Base-by-base conservation (phyloP, 2,113 vertebrate genomes). In the Tragelaphus imberbis region DNA sequence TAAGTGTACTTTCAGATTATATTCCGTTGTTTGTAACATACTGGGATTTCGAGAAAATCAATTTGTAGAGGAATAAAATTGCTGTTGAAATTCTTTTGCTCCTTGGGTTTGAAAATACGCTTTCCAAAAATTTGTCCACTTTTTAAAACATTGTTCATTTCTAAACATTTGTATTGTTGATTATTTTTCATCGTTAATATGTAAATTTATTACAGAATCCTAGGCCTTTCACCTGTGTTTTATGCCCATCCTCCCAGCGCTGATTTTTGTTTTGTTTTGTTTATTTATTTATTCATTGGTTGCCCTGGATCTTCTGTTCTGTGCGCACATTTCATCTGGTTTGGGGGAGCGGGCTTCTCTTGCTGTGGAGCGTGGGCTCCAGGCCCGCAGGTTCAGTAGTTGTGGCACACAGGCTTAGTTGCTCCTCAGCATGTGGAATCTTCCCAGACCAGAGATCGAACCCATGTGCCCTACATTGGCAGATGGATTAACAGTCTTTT, bases 1-100 rank as follows among this genome's bases (percentile, higher is more conserved):
- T 99, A 94, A 98, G 99, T 97, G 12, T 40, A 14, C 97, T 97
- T 98, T 97, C 58, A 75, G 9, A 53, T 94, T 44, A 89, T 3
- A 17, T 61, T 96, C 9, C 0, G 0, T 28, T 68, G 5, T 85
- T 96, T 96, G 68, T 91, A 88, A 88, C 6, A 58, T 55, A 27
- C 5, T 94, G 8, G 11, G 27, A 77, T 94, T 77, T 25, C 0
- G 1, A 28, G 19, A 89, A 14, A 17, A 71, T 56, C 36, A 5
- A 1, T n/a, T 97, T 96, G 11, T 88, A 58, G 33, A 92, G 88
- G 85, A 13, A 1, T 81, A 92, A 91, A 30, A 25, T 6, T 77
- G 44, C 30, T 2, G 1, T 2, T 16, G 53, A 71, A 85, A 51
- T 82, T 27, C 82, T 91, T 91, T 95, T 86, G 36, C 15, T 65